phyloP scores from a whole-genome alignment of 1,140 invertebrate genomes.

The Monomorium pharaonis region DNA sequence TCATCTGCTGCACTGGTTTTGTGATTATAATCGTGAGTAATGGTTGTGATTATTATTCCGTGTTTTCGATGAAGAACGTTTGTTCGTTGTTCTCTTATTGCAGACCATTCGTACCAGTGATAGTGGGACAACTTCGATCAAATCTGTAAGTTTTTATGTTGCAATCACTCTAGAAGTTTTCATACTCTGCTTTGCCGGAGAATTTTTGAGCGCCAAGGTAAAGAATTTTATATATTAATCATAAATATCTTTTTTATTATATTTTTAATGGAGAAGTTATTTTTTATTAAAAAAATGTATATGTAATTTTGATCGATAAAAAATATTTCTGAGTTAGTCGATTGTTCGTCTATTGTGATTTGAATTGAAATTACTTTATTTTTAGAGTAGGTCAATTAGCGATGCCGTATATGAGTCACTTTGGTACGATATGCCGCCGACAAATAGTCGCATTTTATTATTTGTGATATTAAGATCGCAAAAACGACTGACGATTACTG shows the following conservation, averaged over 20 bases:
- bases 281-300: background rate
- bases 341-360: background rate
- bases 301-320: background rate
- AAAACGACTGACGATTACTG: constrained; percentile 58
- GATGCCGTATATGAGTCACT: constrained; percentile 31
- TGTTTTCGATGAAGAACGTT: background rate
- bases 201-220: constrained; percentile 58
- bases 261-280: background rate
- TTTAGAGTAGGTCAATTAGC: constrained; percentile 46
- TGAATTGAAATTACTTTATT: background rate
- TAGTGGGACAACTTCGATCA: constrained; percentile 1
- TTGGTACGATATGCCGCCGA: constrained; percentile 54
- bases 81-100: background rate
- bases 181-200: constrained; percentile 51
- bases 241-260: background rate
- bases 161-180: constrained; percentile 46
- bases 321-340: background rate
- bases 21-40: constrained; percentile 61
- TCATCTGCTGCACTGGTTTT: constrained; percentile 62
- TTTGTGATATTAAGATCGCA: constrained; percentile 65
- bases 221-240: background rate
- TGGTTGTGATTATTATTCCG: background rate
- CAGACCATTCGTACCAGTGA: constrained; percentile 16
- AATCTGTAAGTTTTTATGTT: constrained; percentile 47
- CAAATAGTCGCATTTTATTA: constrained; percentile 30